Evolutionary conservation across 1,140 invertebrate species (phyloP).

Genomic region (Drosophila sp.): DNA sequence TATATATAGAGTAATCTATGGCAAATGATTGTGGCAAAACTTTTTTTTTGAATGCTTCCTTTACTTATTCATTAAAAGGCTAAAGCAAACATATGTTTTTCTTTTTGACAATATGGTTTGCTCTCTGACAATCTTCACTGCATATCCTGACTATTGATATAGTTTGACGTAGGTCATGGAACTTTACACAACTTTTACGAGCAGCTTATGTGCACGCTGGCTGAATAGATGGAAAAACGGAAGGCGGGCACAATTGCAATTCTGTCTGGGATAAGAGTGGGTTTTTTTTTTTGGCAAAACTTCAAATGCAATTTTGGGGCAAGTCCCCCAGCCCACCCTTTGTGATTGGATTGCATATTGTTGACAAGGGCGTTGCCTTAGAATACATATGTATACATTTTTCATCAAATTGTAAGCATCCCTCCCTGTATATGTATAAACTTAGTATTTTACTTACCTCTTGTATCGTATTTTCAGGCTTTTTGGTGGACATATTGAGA

Average conservation of each 20-base stretch:
- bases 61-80: too few relatives aligned
- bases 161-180: constrained; percentile 61
- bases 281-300: constrained; percentile 1
- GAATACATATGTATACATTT: too few relatives aligned
- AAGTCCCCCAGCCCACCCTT: background rate
- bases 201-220: background rate
- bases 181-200: constrained; percentile 38
- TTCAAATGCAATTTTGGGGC: background rate
- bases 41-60: too few relatives aligned
- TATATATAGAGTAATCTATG: too few relatives aligned
- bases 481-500: constrained; percentile 96
- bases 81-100: too few relatives aligned
- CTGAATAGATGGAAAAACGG: constrained; percentile 9
- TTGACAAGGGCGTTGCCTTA: constrained; percentile 1
- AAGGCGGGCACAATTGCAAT: background rate
- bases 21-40: too few relatives aligned
- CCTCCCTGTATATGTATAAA: background rate
- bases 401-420: too few relatives aligned
- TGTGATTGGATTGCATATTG: constrained; percentile 7
- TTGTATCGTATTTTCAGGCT: constrained; percentile 94
- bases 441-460: constrained; percentile 87
- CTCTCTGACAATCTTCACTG: constrained; percentile 21
- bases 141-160: constrained; percentile 48
- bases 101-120: background rate
- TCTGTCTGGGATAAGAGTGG: background rate